Conservation (phyloP, 2,888 invertebrate genomes). For the Tiliacea citrago region DNA sequence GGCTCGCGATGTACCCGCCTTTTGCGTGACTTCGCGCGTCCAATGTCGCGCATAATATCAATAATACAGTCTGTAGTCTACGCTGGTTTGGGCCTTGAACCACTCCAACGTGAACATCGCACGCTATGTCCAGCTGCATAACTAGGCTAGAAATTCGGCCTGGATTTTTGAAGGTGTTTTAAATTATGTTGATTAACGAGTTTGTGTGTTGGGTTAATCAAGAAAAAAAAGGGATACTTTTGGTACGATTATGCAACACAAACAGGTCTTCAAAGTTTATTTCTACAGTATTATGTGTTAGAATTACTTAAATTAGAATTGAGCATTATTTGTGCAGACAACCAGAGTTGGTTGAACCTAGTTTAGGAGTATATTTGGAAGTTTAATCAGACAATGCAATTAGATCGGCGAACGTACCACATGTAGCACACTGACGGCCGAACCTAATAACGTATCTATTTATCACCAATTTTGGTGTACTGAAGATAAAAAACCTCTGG, state of each 20-base stretch:
- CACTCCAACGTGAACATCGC: conserved; percentile 26
- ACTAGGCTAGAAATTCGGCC: conserved; percentile 38
- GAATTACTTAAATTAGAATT: not conserved
- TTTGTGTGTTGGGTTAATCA: conserved; percentile 3
- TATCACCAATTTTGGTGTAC: no score
- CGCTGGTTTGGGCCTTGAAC: conserved; percentile 57
- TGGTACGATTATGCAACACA: no score
- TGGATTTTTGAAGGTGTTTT: conserved; percentile 39
- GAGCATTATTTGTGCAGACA: not conserved
- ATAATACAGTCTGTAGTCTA: conserved; percentile 30
- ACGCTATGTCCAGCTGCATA: conserved; percentile 47
- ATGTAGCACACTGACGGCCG: no score
- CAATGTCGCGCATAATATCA: conserved; percentile 49
- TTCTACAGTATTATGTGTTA: not conserved
- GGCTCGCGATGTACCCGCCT: not conserved
- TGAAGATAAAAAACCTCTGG: no score
- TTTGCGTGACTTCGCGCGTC: conserved; percentile 51
- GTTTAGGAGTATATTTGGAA: not conserved
- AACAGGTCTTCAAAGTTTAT: not conserved
- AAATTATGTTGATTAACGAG: conserved; percentile 24
- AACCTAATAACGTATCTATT: no score
- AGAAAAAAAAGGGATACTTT: not conserved
- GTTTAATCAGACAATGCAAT: not conserved
- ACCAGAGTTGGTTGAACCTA: not conserved
- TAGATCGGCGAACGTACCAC: no score